Evolutionary conservation across 23 tunicate genomes (phyloP), one percentile per base, ranked within the genome.

Genomic region (Phallusia fumigata): DNA sequence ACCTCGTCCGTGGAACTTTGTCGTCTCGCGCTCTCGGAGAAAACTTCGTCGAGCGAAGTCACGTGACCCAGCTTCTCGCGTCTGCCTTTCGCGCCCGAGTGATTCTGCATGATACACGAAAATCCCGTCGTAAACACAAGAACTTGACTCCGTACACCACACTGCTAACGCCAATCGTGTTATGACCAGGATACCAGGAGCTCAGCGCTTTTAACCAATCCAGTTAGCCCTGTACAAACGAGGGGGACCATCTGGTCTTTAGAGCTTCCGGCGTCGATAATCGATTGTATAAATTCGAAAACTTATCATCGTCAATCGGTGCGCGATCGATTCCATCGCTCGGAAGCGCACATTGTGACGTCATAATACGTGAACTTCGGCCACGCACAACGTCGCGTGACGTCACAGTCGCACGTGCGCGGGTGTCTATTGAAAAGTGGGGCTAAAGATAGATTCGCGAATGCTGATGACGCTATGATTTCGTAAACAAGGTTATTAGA

Each of bases 1-100:
- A 40, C 47, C 47, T 40, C 47, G 47, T 58, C 69, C 28, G 69
- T 58, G 2, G 69, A 58, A 21, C 69, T 58, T 24, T 22, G 28
- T 58, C 28, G 2, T 74, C 30, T 74, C 16, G 35, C 77, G 22
- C 81, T 76, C 26, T 86, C 84, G 15, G 84, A 49, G 49, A 80
- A 78, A 22, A 80, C 84, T 22, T 86, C 90, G 35, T 86, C 90
- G 3, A 86, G 52, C 22, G 89, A 85, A 79, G 90, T 53, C 30
- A 86, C 90, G 52, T 80, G 90, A 74, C 47, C 72, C 33, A 86
- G 76, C n/a, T 84, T 84, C 35, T 58, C 69, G 28, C 69, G 69
- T 16, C 26, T 58, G 3, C 28, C 13, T 13, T 22, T 58, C 28
- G 3, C 69, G 26, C 3, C 28, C 13, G 69, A 58, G 3, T 58